A percentile compares a stretch with the other conserved stretches of the same genome.
These are phyloP conservation scores for Aphis craccivora DNA, from an alignment of 1,140 invertebrate genomes.

Conservation along the genomic window DNA sequence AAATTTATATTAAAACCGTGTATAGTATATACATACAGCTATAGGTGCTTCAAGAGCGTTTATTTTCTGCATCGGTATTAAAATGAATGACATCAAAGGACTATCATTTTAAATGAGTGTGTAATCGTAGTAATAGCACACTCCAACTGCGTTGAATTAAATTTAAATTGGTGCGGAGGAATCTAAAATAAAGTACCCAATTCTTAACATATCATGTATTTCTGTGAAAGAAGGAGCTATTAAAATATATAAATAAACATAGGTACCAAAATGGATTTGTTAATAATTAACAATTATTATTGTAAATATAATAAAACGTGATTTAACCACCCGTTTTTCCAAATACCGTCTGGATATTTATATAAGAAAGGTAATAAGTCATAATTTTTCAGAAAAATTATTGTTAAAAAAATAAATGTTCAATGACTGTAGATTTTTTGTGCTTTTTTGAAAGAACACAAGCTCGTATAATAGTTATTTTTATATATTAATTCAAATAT, in stretches of 20 bases:
- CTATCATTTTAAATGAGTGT: background rate
- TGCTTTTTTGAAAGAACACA: background rate
- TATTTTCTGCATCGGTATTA: background rate
- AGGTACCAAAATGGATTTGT: background rate
- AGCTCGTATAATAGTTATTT: background rate
- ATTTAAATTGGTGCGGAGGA: background rate
- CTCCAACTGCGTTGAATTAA: background rate
- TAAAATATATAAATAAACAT: background rate
- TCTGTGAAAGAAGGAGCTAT: background rate
- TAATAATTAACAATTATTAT: too few species aligned
- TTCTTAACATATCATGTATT: background rate
- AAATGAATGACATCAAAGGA: background rate
- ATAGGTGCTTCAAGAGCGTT: background rate
- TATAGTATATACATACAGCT: background rate
- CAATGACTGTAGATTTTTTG: too few species aligned
- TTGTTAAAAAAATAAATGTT: background rate
- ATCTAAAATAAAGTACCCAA: background rate
- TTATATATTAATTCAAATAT: background rate
- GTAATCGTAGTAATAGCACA: background rate
- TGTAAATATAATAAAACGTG: background rate
- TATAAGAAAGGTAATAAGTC: background rate
- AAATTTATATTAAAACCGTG: background rate
- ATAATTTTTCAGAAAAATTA: background rate
- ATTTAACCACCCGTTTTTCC: background rate
- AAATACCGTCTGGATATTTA: too few species aligned